A percentile compares a stretch with the other conserved stretches of the same genome.
Conservation (phyloP, 2,888 invertebrate species). For the Chelonus formosanus region DNA sequence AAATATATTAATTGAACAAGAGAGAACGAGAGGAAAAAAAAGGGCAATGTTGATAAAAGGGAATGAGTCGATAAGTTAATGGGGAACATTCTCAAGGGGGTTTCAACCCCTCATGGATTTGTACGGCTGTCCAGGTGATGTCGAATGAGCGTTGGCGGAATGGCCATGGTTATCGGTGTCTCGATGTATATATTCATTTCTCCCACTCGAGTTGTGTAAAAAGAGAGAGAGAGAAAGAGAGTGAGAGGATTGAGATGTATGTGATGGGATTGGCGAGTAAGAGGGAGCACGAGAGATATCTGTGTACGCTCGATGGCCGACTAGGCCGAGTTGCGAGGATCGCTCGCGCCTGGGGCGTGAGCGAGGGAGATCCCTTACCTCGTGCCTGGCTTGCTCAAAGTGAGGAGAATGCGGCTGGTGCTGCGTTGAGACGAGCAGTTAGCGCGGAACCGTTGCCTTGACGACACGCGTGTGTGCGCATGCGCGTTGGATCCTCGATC, state of each 20-base stretch:
- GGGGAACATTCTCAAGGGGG: too few species aligned
- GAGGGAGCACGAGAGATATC: conserved; percentile 18
- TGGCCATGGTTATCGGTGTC: conserved; percentile 48
- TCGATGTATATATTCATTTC: conserved; percentile 20
- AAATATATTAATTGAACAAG: too few species aligned
- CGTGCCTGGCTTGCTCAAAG: conserved; percentile 15
- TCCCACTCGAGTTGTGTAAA: conserved; percentile 9
- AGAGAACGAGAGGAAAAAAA: too few species aligned
- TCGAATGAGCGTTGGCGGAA: conserved; percentile 53
- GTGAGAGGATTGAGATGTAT: conserved; percentile 4
- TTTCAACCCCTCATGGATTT: conserved; percentile 14
- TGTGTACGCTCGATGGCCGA: conserved; percentile 55
- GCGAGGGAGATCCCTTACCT: conserved; percentile 47
- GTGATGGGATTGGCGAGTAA: conserved; percentile 1
- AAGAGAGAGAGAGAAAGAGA: conserved; percentile 9
- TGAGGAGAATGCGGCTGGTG: conserved; percentile 15
- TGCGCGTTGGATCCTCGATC: conserved; percentile 43
- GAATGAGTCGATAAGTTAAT: too few species aligned
- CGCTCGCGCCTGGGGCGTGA: conserved; percentile 62
- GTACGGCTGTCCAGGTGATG: conserved; percentile 45
- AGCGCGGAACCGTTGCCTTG: conserved; percentile 65
- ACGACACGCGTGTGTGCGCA: conserved; percentile 58
- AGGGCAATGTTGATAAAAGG: too few species aligned
- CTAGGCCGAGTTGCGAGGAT: conserved; percentile 52
- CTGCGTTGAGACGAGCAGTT: conserved; percentile 54